Base-by-base conservation (phyloP, 2,113 vertebrate genomes). In the Oncorhynchus tshawytscha region DNA sequence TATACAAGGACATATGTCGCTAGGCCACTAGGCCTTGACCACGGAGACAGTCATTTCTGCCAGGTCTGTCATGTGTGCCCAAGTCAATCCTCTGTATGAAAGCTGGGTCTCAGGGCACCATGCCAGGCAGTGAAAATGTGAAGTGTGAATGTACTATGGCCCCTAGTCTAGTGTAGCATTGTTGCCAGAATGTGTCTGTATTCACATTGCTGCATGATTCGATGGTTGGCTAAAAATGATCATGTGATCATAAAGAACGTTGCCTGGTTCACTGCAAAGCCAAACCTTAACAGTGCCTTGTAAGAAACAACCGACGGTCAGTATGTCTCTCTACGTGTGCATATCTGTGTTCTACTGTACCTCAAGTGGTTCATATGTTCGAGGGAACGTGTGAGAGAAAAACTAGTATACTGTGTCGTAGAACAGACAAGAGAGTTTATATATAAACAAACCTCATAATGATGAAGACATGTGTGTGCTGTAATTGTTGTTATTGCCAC, bases 401-500 rank as follows among this genome's bases (percentile, higher is more conserved):
- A 8, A 62, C n/a, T 62, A 12, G 54, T 57, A 57, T 45, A 45
- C 39, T 11, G 39, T 45, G 39, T 45, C 39, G 8, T 45, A 45
- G 39, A 45, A 11, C 9, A 45, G 39, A 45, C 9, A 45, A 45
- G 39, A 45, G 39, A 45, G 39, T 45, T 45, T 45, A 45, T 45
- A 45, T 45, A 45, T 45, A 45, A 45, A 11, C 39, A 45, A 45
- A 54, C 51, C 2, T 82, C 85, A 87, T 84, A 77, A 85, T 91
- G 91, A 92, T 92, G 91, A 93, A 91, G 90, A 91, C 89, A 88
- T 91, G 90, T 86, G 76, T 87, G 89, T 88, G 85, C 89, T 92
- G 91, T 92, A 92, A 94, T 94, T 94, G 92, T 92, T 91, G 93
- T 94, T 92, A 92, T 92, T 92, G 90, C 89, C 80, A 87, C 88